Conservation (phyloP, 2,113 vertebrate genomes). For the Tichodroma muraria region DNA sequence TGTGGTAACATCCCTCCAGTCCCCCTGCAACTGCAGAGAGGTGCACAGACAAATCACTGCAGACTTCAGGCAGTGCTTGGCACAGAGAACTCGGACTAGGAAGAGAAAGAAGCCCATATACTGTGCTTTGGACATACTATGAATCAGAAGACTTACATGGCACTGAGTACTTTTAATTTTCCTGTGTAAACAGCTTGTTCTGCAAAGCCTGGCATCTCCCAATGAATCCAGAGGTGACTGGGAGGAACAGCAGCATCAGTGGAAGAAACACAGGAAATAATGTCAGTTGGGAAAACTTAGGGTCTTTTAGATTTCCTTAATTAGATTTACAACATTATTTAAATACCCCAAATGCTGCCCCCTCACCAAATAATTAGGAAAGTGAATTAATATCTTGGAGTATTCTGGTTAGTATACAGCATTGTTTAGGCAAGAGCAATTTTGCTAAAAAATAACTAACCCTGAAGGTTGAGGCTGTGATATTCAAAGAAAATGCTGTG, state of each 20-base stretch:
- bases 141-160: neutral
- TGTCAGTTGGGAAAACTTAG: neutral
- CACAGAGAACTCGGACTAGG: neutral
- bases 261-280: neutral
- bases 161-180: neutral
- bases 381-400: neutral
- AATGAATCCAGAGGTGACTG: neutral
- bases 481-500: neutral
- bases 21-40: neutral
- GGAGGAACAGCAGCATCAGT: neutral
- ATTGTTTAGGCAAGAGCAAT: neutral
- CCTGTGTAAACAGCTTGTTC: neutral
- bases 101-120: neutral
- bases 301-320: neutral
- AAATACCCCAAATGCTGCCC: neutral
- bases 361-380: neutral
- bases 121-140: neutral
- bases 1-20: neutral
- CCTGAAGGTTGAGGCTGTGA: neutral
- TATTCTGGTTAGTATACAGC: neutral
- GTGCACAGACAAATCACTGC: neutral
- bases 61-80: neutral
- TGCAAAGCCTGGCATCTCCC: neutral
- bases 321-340: neutral
- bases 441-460: neutral